A percentile compares a stretch with the other conserved stretches of the same genome.
phyloP scores from a whole-genome alignment of 2,113 vertebrate genomes.

The Monopterus albus region DNA sequence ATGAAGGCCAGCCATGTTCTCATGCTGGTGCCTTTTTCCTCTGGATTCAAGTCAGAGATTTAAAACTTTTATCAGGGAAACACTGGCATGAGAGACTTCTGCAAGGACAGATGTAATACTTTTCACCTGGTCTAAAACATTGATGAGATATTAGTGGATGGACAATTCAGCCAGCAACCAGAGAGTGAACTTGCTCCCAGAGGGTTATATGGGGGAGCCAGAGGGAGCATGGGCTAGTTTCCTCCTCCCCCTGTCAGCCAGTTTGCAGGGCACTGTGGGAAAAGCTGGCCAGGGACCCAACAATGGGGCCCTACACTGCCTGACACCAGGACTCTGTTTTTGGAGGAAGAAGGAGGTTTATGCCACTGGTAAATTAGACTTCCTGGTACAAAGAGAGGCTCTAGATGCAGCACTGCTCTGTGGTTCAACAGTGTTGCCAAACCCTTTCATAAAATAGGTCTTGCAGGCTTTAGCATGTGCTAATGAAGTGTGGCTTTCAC shows the following conservation, averaged over 20 bases:
- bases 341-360: conserved; percentile 31
- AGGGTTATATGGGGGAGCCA: conserved; percentile 32
- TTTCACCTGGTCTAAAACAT: conserved; percentile 57
- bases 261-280: conserved; percentile 41
- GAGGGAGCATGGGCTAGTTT: conserved; percentile 29
- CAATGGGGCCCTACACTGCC: conserved; percentile 34
- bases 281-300: conserved; percentile 57
- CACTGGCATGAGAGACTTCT: conserved; percentile 21
- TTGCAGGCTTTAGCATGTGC: conserved; percentile 33
- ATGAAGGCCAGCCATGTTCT: not conserved
- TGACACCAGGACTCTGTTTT: conserved; percentile 33
- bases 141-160: conserved; percentile 50
- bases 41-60: conserved; percentile 22
- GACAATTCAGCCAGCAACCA: conserved; percentile 56
- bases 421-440: conserved; percentile 21
- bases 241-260: conserved; percentile 18
- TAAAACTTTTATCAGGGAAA: conserved; percentile 35
- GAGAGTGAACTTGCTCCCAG: conserved; percentile 20
- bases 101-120: conserved; percentile 43
- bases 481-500: conserved; percentile 62
- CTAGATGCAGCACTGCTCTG: not conserved
- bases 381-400: conserved; percentile 43
- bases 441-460: conserved; percentile 40
- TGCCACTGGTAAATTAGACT: conserved; percentile 31
- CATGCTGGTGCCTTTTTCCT: conserved; percentile 12